Base-by-base conservation (phyloP, 2,888 invertebrate species). In the Strigamia crassipes region DNA sequence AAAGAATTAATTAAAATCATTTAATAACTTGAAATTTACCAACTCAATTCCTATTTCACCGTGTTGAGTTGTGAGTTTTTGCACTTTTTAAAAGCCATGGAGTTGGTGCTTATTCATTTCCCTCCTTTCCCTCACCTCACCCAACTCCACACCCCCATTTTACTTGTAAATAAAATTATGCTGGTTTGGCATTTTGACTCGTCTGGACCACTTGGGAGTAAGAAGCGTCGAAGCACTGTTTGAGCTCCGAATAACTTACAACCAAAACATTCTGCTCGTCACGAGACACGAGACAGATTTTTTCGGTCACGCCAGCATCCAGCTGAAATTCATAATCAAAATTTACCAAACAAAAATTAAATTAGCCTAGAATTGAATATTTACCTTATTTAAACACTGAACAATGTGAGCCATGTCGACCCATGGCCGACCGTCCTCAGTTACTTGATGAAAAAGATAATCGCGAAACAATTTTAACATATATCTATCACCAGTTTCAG, bases 381-480 rank as follows among this genome's bases (percentile, higher is more conserved):
- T 77, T 34, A 89, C 90, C 87, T 97, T 96, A 89, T 99, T 99
- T 84, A 99, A 92, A 89, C 94, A 95, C 88, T 95, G 93, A 79
- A 96, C 92, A 84, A 99, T 92, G 87, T 99, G 99, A 81, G 97
- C 94, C 91, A 97, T 93, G 90, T 99, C 99, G 83, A 99, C 88
- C 96, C 97, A 99, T 0, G 99, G 97, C 84, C 93, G 91, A 9
- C 97, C 97, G 86, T 97, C 96, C 83, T 94, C 93, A 18, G 94
- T 92, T 84, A 97, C 95, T 88, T 97, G 94, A 90, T 99, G 99
- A 90, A 99, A 99, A 86, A 99, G 91, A 88, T 96, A 97, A 90
- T 99, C 99, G 83, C 99, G 92, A 90, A 98, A 99, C 87, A 99
- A 90, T 90, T 99, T 99, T 89, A 99, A 90, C 94, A 99, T 94